These are phyloP conservation scores for Acanthosoma haemorrhoidale DNA, from an alignment of 2,888 invertebrate genomes.

Conservation along the genomic window DNA sequence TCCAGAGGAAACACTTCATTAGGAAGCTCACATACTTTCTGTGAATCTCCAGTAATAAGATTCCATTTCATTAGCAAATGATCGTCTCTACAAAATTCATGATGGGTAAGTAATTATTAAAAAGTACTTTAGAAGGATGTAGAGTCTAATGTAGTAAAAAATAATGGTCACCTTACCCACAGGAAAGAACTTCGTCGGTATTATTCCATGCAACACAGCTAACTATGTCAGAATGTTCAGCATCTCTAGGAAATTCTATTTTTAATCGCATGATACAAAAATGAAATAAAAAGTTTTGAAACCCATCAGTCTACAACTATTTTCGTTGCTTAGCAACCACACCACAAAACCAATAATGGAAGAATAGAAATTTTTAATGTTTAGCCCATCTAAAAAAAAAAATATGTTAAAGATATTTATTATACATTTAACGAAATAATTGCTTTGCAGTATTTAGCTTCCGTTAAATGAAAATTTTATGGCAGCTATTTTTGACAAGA, in stretches of 20 bases:
- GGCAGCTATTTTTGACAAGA: too few relatives aligned
- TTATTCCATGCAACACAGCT: slow-evolving; percentile 91
- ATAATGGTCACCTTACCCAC: slow-evolving; percentile 57
- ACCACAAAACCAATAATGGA: not conserved
- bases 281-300: not conserved
- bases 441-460: too few relatives aligned
- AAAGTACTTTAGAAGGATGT: slow-evolving; percentile 5
- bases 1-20: slow-evolving; percentile 83
- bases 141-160: not conserved
- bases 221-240: slow-evolving; percentile 71
- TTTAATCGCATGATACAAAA: slow-evolving; percentile 67
- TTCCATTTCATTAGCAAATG: slow-evolving; percentile 86
- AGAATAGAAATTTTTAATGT: too few relatives aligned
- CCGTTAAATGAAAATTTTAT: too few relatives aligned
- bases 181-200: slow-evolving; percentile 87
- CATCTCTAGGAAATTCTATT: slow-evolving; percentile 68
- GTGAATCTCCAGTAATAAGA: slow-evolving; percentile 69
- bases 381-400: too few relatives aligned
- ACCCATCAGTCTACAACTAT: not conserved
- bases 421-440: too few relatives aligned
- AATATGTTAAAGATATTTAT: too few relatives aligned
- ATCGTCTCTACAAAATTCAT: slow-evolving; percentile 70
- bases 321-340: not conserved
- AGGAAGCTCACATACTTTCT: slow-evolving; percentile 69
- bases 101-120: not conserved